phyloP scores from a whole-genome alignment of 2,888 invertebrate species.

The Sialis fuliginosa region DNA sequence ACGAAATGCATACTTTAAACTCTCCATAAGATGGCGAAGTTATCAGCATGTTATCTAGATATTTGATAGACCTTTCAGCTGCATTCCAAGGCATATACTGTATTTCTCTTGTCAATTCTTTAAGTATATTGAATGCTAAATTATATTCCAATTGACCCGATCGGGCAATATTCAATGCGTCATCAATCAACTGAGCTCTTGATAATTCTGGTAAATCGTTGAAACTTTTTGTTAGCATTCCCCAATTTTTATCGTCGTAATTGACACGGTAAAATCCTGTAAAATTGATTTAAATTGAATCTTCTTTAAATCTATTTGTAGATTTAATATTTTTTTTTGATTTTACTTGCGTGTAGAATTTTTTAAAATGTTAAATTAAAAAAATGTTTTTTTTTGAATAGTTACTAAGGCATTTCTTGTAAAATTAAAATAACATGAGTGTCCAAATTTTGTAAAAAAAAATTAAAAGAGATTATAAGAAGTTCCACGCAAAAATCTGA shows the following conservation, averaged over 20 bases:
- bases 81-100: conserved; percentile 43
- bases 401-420: too few species aligned
- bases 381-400: too few species aligned
- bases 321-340: conserved; percentile 15
- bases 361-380: conserved; percentile 9
- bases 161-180: conserved; percentile 40
- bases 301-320: conserved; percentile 13
- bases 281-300: conserved; percentile 23
- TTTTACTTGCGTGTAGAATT: too few species aligned
- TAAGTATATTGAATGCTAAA: conserved; percentile 32
- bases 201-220: conserved; percentile 36
- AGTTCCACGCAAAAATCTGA: too few species aligned
- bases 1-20: conserved; percentile 29
- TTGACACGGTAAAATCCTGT: conserved; percentile 46
- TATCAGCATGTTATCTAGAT: conserved; percentile 35
- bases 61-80: conserved; percentile 36
- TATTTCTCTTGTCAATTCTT: conserved; percentile 29
- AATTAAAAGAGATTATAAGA: too few species aligned
- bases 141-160: conserved; percentile 36
- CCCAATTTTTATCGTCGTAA: conserved; percentile 44
- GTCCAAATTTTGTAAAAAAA: too few species aligned
- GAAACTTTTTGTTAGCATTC: conserved; percentile 31
- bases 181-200: conserved; percentile 51
- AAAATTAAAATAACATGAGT: too few species aligned
- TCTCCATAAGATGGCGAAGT: conserved; percentile 38